These are phyloP conservation scores for Diglossa brunneiventris DNA, from an alignment of 2,113 vertebrate species.

Conservation along the genomic window DNA sequence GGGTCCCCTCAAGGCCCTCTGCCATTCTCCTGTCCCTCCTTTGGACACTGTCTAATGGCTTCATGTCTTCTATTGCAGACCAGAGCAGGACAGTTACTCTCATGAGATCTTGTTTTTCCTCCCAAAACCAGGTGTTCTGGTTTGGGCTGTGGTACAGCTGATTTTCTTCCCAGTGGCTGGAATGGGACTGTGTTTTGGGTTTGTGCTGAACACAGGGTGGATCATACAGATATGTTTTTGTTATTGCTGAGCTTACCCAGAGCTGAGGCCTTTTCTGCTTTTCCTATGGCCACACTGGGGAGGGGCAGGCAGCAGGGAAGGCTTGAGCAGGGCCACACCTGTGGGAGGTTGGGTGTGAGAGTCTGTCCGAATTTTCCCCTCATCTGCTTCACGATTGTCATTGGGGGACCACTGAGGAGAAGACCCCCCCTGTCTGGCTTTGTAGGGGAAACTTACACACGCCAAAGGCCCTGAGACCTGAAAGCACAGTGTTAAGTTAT, in stretches of 20 bases:
- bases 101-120: not conserved
- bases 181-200: not conserved
- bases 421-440: no score
- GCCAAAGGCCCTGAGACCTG: no score
- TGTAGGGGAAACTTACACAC: no score
- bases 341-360: not conserved
- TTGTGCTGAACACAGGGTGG: not conserved
- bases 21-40: not conserved
- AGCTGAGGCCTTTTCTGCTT: not conserved
- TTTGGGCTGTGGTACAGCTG: not conserved
- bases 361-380: no score
- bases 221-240: not conserved
- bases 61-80: not conserved
- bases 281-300: accelerated
- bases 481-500: no score
- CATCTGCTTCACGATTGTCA: no score
- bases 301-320: not conserved
- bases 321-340: not conserved
- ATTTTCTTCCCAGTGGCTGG: not conserved
- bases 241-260: not conserved
- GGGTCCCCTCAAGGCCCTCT: not conserved
- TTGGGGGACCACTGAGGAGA: no score
- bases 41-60: not conserved
- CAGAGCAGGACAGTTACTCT: not conserved
- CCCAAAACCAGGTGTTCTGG: not conserved